A percentile compares a stretch with the other conserved stretches of the same genome.
Evolutionary conservation across 2,113 vertebrate genomes (phyloP).

Genomic region (Oostethus manadensis): DNA sequence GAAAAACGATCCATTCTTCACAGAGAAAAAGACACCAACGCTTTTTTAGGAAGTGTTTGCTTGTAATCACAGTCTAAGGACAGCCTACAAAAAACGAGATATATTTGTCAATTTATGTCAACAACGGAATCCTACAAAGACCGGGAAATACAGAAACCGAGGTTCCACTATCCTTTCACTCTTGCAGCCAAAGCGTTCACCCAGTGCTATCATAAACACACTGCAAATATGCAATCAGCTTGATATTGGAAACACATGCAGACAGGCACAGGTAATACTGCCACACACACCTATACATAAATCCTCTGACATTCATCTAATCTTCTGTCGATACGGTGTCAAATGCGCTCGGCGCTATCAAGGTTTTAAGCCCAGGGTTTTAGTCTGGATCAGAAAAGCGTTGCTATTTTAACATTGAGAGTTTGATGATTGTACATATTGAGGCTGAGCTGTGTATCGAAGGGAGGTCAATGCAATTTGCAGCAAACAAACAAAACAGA

Average conservation of each 20-base stretch:
- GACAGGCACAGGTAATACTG: neutral
- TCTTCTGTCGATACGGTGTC: slow-evolving; percentile 47
- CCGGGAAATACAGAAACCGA: neutral
- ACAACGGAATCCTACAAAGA: too few relatives aligned
- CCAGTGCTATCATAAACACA: slow-evolving; percentile 6
- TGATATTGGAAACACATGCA: neutral
- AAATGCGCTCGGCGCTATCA: slow-evolving; percentile 13
- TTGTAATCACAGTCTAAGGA: too few relatives aligned
- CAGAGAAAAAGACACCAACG: too few relatives aligned
- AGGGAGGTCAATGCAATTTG: slow-evolving; percentile 35
- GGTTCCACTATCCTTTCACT: too few relatives aligned
- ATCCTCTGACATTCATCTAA: slow-evolving; percentile 51
- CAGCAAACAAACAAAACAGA: slow-evolving; percentile 12
- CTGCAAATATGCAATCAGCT: slow-evolving; percentile 1
- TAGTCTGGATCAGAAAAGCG: slow-evolving; percentile 21
- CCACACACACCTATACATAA: slow-evolving; percentile 18
- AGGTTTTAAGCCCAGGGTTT: slow-evolving; percentile 33
- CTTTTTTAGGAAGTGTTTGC: too few relatives aligned
- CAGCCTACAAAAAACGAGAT: too few relatives aligned
- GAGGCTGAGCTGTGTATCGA: neutral
- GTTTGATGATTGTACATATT: slow-evolving; percentile 1
- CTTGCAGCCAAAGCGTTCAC: neutral
- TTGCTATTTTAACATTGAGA: neutral
- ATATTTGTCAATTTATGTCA: too few relatives aligned
- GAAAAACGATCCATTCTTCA: too few relatives aligned